Conservation (phyloP, 2,113 vertebrate species). For the Chiloscyllium plagiosum region DNA sequence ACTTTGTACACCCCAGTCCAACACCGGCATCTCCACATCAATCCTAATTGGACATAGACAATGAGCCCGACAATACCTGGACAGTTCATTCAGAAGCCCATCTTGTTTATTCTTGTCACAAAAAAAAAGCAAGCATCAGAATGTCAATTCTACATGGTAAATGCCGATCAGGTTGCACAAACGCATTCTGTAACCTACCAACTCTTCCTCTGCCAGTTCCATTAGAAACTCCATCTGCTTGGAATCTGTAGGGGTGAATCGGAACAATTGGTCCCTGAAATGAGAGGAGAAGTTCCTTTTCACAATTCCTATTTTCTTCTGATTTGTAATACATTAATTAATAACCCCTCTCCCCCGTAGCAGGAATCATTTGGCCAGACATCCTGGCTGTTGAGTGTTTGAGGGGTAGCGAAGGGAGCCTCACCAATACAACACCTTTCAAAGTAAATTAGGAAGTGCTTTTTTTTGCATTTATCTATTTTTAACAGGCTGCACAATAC, state of each 20-base stretch:
- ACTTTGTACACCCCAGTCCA: no score
- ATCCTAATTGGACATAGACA: neutral
- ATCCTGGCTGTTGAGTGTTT: no score
- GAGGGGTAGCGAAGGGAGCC: no score
- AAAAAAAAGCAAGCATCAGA: neutral
- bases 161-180: neutral
- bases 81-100: neutral
- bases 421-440: no score
- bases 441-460: no score
- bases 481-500: no score
- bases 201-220: neutral
- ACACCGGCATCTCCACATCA: no score
- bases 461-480: no score
- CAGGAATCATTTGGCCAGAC: no score
- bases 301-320: neutral
- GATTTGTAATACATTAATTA: neutral
- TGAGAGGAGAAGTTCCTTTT: neutral
- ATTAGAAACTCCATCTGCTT: neutral
- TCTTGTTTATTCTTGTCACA: neutral
- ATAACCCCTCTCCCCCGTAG: neutral
- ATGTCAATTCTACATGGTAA: neutral
- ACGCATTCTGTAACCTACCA: neutral
- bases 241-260: neutral
- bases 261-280: neutral
- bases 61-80: neutral